Evolutionary conservation across 2,888 invertebrate species (phyloP).

Genomic region (Ganaspis brasiliensis): DNA sequence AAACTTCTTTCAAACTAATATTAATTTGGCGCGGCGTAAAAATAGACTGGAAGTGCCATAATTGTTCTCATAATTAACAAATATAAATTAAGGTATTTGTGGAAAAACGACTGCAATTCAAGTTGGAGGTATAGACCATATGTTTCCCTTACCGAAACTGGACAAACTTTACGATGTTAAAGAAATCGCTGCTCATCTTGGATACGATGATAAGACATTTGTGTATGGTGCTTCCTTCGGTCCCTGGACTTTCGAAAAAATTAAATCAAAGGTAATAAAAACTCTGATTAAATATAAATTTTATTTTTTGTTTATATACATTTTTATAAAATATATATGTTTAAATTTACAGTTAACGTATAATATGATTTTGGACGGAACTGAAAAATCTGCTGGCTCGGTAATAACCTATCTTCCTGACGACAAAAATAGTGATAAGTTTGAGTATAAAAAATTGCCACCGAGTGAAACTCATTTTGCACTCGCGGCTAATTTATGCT

Average conservation of each 20-base stretch:
- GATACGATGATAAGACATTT: conserved; percentile 82
- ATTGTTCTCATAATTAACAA: conserved; percentile 1
- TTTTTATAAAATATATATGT: too few species aligned
- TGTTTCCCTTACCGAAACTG: conserved; percentile 88
- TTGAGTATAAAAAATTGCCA: conserved; percentile 85
- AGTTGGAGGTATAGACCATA: conserved; percentile 91
- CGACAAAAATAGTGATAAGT: conserved; percentile 65
- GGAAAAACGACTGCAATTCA: conserved; percentile 88
- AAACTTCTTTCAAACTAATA: too few species aligned
- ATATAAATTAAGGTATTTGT: conserved; percentile 83
- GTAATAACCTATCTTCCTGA: neutral
- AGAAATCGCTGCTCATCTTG: conserved; percentile 69
- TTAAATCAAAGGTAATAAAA: conserved; percentile 90
- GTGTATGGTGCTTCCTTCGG: conserved; percentile 96
- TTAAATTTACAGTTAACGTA: neutral
- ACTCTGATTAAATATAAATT: too few species aligned
- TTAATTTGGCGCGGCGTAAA: too few species aligned
- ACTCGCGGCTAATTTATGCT: conserved; percentile 90
- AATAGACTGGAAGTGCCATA: too few species aligned
- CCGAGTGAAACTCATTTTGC: conserved; percentile 88
- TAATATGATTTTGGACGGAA: neutral
- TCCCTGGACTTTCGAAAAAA: conserved; percentile 89
- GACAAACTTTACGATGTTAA: conserved; percentile 90
- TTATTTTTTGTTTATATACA: conserved; percentile 13
- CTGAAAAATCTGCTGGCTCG: neutral